Evolutionary conservation across 2,113 vertebrate species (phyloP).

Genomic region (Phylloscopus trochilus): DNA sequence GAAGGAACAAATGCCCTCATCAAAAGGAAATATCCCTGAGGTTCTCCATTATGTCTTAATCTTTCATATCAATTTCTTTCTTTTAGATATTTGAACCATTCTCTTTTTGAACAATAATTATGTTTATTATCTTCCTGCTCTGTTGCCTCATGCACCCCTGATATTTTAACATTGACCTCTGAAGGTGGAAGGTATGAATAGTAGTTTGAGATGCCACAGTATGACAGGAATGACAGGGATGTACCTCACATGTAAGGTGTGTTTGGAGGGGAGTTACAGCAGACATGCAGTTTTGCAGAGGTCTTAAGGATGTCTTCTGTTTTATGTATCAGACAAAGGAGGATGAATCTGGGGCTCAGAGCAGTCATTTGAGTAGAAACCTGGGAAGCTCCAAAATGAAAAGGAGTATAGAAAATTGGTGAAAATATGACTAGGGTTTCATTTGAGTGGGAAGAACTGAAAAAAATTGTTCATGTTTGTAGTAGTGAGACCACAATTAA

Average conservation of each 20-base stretch:
- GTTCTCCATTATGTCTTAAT: neutral
- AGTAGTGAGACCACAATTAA: neutral
- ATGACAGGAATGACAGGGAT: neutral
- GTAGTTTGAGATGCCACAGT: neutral
- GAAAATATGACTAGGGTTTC: neutral
- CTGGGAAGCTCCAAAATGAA: neutral
- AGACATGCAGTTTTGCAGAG: neutral
- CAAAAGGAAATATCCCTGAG: neutral
- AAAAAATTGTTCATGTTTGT: neutral
- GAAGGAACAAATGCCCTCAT: neutral
- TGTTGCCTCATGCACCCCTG: neutral
- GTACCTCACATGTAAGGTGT: neutral
- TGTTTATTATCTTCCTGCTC: neutral
- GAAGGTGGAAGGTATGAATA: neutral
- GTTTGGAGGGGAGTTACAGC: neutral
- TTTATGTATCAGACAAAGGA: neutral
- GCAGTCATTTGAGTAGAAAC: neutral
- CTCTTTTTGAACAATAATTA: neutral
- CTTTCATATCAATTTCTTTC: neutral
- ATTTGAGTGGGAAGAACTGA: neutral
- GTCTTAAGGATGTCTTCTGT: neutral
- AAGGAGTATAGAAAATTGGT: neutral
- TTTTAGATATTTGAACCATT: neutral
- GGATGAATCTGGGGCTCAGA: neutral
- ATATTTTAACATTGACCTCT: neutral